Evolutionary conservation across 2,113 vertebrate genomes (phyloP).

Genomic region (Hyla sarda): DNA sequence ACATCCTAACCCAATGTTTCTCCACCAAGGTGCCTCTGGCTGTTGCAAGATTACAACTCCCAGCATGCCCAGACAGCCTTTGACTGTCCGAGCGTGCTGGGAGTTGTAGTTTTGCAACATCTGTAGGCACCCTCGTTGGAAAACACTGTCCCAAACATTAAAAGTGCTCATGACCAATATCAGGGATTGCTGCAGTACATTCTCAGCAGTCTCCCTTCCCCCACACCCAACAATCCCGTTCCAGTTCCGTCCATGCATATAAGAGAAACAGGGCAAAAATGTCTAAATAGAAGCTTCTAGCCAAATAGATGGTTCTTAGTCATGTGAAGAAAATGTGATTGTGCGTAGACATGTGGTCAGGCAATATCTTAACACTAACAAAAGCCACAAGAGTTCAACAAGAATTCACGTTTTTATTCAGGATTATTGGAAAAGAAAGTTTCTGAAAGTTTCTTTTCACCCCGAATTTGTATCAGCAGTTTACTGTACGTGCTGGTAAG

Average conservation of each 20-base stretch:
- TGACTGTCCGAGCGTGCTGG: too few species aligned
- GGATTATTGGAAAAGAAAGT: neutral
- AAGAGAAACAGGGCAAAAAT: neutral
- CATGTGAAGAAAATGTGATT: neutral
- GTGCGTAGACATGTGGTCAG: neutral
- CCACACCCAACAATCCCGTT: neutral
- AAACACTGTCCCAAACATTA: too few species aligned
- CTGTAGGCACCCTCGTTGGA: too few species aligned
- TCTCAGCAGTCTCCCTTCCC: neutral
- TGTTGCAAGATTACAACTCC: too few species aligned
- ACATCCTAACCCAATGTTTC: too few species aligned
- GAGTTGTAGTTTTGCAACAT: too few species aligned
- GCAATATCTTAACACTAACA: neutral
- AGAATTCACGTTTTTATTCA: neutral
- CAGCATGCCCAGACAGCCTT: too few species aligned
- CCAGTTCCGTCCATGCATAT: neutral
- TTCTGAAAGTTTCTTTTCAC: neutral
- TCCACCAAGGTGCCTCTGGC: too few species aligned
- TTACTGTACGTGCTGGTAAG: too few species aligned
- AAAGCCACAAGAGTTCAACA: neutral
- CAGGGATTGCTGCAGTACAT: neutral
- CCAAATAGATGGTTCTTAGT: neutral
- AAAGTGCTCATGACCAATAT: neutral
- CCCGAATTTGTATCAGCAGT: too few species aligned
- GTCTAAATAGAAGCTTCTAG: neutral